phyloP scores from a whole-genome alignment of 2,797 vertebrate genomes.

The Halcyon leucocephala region DNA sequence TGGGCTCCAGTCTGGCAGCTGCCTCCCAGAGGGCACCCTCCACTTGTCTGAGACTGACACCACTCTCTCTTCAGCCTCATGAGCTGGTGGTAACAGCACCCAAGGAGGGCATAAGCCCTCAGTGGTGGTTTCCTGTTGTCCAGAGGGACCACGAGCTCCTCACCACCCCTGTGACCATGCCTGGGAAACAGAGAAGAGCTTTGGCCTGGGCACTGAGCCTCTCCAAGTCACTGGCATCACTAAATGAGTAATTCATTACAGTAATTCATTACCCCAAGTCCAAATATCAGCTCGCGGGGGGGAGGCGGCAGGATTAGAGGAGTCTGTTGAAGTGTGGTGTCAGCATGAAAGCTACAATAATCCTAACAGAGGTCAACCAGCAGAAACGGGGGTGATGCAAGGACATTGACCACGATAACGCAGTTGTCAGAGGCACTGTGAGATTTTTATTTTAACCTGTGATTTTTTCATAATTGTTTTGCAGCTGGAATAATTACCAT shows the following conservation, averaged over 20 bases:
- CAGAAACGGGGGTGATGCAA: neutral
- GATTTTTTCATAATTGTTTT: neutral
- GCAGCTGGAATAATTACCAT: slow-evolving; percentile 10
- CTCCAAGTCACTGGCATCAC: neutral
- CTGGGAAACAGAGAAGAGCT: neutral
- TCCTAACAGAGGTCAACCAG: neutral
- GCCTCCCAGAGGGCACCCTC: too few species aligned
- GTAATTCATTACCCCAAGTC: neutral
- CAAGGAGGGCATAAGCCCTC: neutral
- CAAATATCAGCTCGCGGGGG: neutral
- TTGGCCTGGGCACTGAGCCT: accelerated
- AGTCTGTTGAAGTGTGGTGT: neutral
- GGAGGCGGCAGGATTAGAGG: neutral
- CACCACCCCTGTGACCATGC: neutral
- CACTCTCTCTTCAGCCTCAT: neutral
- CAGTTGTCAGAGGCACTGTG: neutral
- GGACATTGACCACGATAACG: neutral
- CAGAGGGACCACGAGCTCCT: neutral
- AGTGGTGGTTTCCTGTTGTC: neutral
- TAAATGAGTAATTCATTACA: neutral
- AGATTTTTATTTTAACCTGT: neutral
- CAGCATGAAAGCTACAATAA: neutral
- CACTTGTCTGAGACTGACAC: neutral
- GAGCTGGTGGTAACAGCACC: neutral
- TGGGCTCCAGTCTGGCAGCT: too few species aligned